phyloP scores from a whole-genome alignment of 2,888 invertebrate species.

The Apeira syringaria region DNA sequence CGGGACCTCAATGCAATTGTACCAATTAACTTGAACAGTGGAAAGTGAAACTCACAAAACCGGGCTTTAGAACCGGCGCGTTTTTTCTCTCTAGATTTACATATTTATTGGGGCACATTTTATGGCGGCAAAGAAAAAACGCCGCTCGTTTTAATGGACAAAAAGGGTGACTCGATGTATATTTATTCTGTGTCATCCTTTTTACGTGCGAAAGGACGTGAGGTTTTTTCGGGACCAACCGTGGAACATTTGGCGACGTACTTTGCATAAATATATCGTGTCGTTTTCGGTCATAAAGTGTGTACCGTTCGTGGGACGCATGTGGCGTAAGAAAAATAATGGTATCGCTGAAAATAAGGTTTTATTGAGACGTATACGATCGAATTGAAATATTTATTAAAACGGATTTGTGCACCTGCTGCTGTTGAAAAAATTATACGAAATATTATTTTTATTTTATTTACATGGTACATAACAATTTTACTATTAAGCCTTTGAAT shows the following conservation, averaged over 20 bases:
- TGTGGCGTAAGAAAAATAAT: slow-evolving; percentile 68
- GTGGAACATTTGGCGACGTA: slow-evolving; percentile 79
- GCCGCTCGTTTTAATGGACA: slow-evolving; percentile 78
- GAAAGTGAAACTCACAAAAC: slow-evolving; percentile 73
- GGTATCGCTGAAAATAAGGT: slow-evolving; percentile 62
- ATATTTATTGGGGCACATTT: slow-evolving; percentile 84
- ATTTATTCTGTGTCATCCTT: slow-evolving; percentile 83
- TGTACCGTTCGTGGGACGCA: slow-evolving; percentile 65
- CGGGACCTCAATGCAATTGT: slow-evolving; percentile 58
- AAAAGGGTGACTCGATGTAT: slow-evolving; percentile 81
- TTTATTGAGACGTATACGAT: slow-evolving; percentile 59
- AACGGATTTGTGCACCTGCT: slow-evolving; percentile 53
- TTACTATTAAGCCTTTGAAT: no score
- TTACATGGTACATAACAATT: no score
- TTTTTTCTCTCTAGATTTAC: slow-evolving; percentile 77
- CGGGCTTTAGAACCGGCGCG: slow-evolving; percentile 38
- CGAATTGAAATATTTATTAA: slow-evolving; percentile 62
- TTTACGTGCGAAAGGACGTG: slow-evolving; percentile 79
- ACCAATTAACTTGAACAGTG: slow-evolving; percentile 70
- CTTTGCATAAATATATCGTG: slow-evolving; percentile 82
- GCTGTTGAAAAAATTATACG: no score
- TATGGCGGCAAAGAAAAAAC: slow-evolving; percentile 78
- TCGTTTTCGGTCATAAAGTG: slow-evolving; percentile 63
- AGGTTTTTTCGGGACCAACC: slow-evolving; percentile 70
- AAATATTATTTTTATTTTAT: no score